These are phyloP conservation scores for Rhodophaea formosa DNA, from an alignment of 2,888 invertebrate genomes.

Conservation along the genomic window DNA sequence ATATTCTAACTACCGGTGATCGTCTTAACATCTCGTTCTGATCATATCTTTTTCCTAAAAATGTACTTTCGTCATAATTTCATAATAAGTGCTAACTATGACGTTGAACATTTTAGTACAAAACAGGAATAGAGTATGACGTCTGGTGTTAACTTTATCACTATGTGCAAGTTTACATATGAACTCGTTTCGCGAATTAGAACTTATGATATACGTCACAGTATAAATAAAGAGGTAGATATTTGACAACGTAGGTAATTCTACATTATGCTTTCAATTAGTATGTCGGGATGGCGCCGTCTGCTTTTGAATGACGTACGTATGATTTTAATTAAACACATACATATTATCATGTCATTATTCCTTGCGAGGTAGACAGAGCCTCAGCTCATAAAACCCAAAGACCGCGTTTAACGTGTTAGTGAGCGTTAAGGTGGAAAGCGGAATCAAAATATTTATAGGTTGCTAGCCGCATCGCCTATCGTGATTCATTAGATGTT, in stretches of 20 bases:
- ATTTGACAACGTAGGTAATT: background rate
- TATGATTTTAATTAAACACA: too few relatives aligned
- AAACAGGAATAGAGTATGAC: background rate
- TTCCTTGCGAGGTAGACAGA: too few relatives aligned
- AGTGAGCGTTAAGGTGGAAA: too few relatives aligned
- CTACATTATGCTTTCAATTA: conserved; percentile 10
- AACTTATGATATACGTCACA: background rate
- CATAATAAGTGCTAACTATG: conserved; percentile 4
- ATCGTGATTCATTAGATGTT: too few relatives aligned
- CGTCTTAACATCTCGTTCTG: too few relatives aligned
- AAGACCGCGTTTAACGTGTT: too few relatives aligned
- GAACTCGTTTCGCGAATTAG: conserved; percentile 19
- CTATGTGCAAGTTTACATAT: conserved; percentile 17
- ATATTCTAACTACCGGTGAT: too few relatives aligned
- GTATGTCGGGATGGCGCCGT: background rate
- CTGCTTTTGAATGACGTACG: background rate
- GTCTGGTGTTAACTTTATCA: conserved; percentile 21
- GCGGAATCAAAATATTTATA: too few relatives aligned
- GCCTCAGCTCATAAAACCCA: too few relatives aligned
- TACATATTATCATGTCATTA: too few relatives aligned
- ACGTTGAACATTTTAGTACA: background rate
- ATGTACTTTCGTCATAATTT: background rate
- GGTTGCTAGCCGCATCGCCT: too few relatives aligned
- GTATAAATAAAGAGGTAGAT: background rate
- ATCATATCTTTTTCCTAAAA: too few relatives aligned